A percentile compares a stretch with the other conserved stretches of the same genome.
These are phyloP conservation scores for Timandra comae DNA, from an alignment of 2,888 invertebrate genomes.

Conservation along the genomic window DNA sequence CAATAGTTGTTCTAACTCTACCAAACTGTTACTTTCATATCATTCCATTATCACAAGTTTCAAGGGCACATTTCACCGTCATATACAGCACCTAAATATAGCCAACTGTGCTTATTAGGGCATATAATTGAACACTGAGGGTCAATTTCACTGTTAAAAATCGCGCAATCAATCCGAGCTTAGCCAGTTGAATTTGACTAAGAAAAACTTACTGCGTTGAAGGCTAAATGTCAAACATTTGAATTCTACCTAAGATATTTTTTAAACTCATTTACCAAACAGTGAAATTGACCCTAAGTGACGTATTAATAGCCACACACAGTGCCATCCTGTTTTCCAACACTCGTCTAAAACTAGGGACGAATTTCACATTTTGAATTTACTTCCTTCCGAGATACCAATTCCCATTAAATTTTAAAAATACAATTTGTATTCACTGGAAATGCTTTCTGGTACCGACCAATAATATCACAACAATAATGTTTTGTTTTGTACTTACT, in stretches of 20 bases:
- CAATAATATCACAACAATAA: slow-evolving; percentile 41
- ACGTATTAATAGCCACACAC: no score
- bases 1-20: slow-evolving; percentile 44
- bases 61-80: slow-evolving; percentile 49
- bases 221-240: no score
- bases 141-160: no score
- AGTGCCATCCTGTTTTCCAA: slow-evolving; percentile 1
- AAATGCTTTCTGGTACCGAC: slow-evolving; percentile 31
- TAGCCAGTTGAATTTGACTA: no score
- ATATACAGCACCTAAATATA: slow-evolving; percentile 11
- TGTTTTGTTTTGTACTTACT: slow-evolving; percentile 49
- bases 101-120: neutral
- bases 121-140: no score
- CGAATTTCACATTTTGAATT: slow-evolving; percentile 31
- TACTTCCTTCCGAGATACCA: slow-evolving; percentile 31
- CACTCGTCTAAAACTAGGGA: slow-evolving; percentile 7
- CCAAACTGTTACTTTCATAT: slow-evolving; percentile 40
- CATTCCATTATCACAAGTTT: slow-evolving; percentile 58
- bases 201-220: no score
- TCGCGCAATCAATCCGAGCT: no score
- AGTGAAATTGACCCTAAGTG: no score
- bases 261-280: no score
- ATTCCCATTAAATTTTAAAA: slow-evolving; percentile 20
- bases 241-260: no score
- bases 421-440: slow-evolving; percentile 25